Percentiles rank a stretch among this genome's conserved stretches.
Conservation (phyloP, 2,113 vertebrate genomes). For the Zingel zingel region DNA sequence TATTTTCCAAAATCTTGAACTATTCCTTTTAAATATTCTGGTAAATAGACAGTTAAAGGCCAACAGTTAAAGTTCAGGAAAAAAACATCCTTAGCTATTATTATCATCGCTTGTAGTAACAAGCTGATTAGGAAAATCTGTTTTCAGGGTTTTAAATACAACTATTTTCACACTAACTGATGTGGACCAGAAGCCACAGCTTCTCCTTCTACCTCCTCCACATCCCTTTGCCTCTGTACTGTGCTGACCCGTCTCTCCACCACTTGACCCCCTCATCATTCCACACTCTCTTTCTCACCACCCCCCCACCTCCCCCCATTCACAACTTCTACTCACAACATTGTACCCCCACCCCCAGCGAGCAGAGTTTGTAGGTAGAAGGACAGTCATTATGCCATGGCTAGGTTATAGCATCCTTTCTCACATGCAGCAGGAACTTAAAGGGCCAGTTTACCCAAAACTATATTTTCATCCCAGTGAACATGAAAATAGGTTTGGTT, state of each 20-base stretch:
- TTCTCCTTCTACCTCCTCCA: constrained; percentile 34
- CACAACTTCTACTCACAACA: background rate
- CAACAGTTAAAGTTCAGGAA: background rate
- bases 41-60: background rate
- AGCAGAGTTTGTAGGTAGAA: constrained; percentile 15
- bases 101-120: background rate
- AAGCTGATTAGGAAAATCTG: constrained; percentile 1
- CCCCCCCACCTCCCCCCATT: background rate
- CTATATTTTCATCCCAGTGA: background rate
- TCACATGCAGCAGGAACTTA: constrained; percentile 9
- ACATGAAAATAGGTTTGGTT: constrained; percentile 14
- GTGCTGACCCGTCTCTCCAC: constrained; percentile 39
- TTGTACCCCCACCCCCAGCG: background rate
- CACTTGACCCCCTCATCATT: background rate
- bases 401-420: background rate
- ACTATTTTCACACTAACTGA: constrained; percentile 23
- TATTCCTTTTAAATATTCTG: background rate
- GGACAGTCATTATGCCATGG: background rate
- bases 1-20: background rate
- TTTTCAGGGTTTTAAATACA: background rate
- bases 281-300: background rate
- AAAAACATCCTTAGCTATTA: background rate
- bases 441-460: constrained; percentile 23
- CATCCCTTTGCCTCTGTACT: background rate
- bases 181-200: constrained; percentile 50